phyloP scores from a whole-genome alignment of 1,140 invertebrate species.

The Branchinecta lynchi region DNA sequence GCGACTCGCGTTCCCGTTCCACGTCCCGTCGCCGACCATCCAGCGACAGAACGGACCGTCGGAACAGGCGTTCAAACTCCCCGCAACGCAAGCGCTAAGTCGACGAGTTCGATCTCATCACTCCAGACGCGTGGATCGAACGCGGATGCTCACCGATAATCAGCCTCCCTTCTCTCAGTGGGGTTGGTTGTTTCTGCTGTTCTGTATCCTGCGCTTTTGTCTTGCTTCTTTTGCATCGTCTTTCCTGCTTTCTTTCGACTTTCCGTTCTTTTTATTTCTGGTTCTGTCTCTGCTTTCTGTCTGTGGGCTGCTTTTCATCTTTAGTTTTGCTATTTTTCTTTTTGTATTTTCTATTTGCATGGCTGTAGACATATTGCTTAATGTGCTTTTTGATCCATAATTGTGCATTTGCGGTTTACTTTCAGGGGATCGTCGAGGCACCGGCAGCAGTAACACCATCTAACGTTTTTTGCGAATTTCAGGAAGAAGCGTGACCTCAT shows the following conservation, averaged over 20 bases:
- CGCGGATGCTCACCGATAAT: too few relatives aligned
- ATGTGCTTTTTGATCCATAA: background rate
- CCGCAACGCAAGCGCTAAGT: background rate
- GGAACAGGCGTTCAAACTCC: slow-evolving; percentile 1
- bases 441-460: too few relatives aligned
- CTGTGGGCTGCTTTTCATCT: background rate
- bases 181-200: background rate
- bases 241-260: background rate
- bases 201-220: background rate
- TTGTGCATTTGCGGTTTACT: too few relatives aligned
- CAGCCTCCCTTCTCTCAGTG: background rate
- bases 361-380: background rate
- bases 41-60: slow-evolving; percentile 11
- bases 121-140: background rate
- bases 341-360: slow-evolving; percentile 10
- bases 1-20: background rate
- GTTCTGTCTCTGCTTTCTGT: background rate
- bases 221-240: slow-evolving; percentile 6
- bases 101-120: too few relatives aligned
- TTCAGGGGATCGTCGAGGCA: too few relatives aligned
- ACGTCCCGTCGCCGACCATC: slow-evolving; percentile 12
- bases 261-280: slow-evolving; percentile 8
- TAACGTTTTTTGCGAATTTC: too few relatives aligned
- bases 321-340: slow-evolving; percentile 3
- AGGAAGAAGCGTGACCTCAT: too few relatives aligned